Conservation (phyloP, 2,797 vertebrate species). For the Tauraco hartlaubi region DNA sequence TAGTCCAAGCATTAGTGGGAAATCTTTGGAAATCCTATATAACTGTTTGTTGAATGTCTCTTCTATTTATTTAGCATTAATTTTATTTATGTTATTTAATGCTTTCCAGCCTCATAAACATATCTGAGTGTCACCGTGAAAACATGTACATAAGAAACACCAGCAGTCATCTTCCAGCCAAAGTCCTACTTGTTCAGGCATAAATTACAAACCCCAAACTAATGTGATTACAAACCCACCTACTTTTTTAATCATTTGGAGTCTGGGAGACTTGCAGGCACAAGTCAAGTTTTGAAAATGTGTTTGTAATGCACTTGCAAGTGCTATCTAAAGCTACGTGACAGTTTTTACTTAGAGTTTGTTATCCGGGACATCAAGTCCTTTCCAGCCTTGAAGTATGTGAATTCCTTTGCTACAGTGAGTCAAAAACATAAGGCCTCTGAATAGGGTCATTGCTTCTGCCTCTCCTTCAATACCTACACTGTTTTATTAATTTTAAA, state of each 20-base stretch:
- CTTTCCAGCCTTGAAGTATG: neutral
- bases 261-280: neutral
- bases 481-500: conserved; percentile 23
- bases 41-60: neutral
- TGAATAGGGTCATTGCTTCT: neutral
- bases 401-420: neutral
- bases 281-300: neutral
- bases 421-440: neutral
- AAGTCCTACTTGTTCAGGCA: neutral
- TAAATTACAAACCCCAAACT: neutral
- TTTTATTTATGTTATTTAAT: conserved; percentile 8
- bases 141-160: neutral
- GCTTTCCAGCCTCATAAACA: neutral
- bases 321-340: neutral
- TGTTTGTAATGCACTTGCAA: neutral
- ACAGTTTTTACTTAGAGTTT: neutral
- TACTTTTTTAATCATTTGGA: neutral
- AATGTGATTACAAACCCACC: neutral
- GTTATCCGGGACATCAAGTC: neutral
- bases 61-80: neutral
- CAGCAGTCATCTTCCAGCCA: neutral
- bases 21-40: neutral
- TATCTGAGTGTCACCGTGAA: neutral
- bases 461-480: neutral
- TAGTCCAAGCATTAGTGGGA: neutral